Evolutionary conservation across 1,140 invertebrate species (phyloP), one percentile per base, ranked within the genome.

Genomic region (Pseudoatta argentina): DNA sequence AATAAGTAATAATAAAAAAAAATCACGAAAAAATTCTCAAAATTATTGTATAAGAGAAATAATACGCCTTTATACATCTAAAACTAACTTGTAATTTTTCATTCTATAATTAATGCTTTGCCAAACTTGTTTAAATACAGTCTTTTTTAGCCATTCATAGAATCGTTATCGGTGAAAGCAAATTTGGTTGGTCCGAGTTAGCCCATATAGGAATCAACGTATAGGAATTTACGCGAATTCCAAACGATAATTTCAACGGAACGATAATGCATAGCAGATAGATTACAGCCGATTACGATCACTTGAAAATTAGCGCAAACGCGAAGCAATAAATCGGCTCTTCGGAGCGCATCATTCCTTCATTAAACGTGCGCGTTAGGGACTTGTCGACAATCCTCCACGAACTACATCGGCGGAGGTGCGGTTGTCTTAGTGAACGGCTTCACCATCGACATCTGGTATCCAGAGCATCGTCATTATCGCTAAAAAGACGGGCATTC

Each of bases 401-500:
- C n/a, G 59, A 55, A 66, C 53, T 87, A 77, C 59, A 12, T 39
- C 53, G 24, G 27, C 27, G 27, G 27, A 6, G 18, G 27, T 21
- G 34, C 48, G n/a, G 39, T 30, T 44, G 59, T 69, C 87, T 72
- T 73, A 39, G 69, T 82, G 44, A 72, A 59, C 7, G 18, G 39
- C 30, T 39, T 64, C 61, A n/a, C 73, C 39, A 59, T 69, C 85
- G 78, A 75, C 77, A 71, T 79, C 76, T 51, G 57, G 63, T 76
- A 89, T 89, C 77, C 87, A 30, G 73, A 48, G 71, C 48, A 72
- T 53, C 83, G 55, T 88, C 87, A 66, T 89, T 85, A 90, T 89
- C 78, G 79, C 34, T 75, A 89, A 90, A 90, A 89, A 87, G 85
- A 85, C 77, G 83, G 79, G 78, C 86, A 91, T 91, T 89, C 82